Conservation (phyloP, 2,888 invertebrate genomes). For the Congeria kusceri region DNA sequence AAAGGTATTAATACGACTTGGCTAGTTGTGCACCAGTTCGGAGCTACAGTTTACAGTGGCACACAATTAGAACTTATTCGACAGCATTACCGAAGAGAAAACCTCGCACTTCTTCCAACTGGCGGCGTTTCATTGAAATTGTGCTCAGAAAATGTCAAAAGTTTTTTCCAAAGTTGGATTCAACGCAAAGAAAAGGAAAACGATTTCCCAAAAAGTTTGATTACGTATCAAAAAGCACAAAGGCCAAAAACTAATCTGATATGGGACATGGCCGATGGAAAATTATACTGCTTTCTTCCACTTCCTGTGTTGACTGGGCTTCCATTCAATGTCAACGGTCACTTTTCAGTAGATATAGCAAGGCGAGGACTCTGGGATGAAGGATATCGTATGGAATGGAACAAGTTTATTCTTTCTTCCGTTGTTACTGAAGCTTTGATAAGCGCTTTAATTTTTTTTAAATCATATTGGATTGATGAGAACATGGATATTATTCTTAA, state of each 20-base stretch:
- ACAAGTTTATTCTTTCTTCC: slow-evolving; percentile 6
- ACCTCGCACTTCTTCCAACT: slow-evolving; percentile 70
- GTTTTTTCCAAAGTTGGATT: not conserved
- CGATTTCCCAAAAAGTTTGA: not conserved
- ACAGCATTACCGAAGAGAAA: slow-evolving; percentile 56
- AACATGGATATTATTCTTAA: not conserved
- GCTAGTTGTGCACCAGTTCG: slow-evolving; percentile 74
- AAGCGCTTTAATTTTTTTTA: slow-evolving; percentile 5
- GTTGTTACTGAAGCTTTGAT: slow-evolving; percentile 25
- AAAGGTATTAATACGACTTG: slow-evolving; percentile 46
- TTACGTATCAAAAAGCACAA: not conserved
- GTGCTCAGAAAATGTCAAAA: not conserved
- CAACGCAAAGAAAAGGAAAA: too few relatives aligned
- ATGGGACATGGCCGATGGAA: slow-evolving; percentile 27
- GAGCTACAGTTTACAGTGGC: slow-evolving; percentile 57
- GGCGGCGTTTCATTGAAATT: slow-evolving; percentile 70
- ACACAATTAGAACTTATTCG: slow-evolving; percentile 55
- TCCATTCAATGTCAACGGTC: slow-evolving; percentile 77
- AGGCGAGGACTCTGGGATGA: slow-evolving; percentile 62
- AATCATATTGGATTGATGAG: not conserved
- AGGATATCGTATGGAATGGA: slow-evolving; percentile 31
- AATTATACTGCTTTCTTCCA: slow-evolving; percentile 78
- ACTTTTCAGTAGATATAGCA: slow-evolving; percentile 74
- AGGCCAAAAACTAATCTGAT: not conserved
- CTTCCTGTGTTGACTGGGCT: slow-evolving; percentile 72